Base-by-base conservation (phyloP, 2,888 invertebrate genomes). In the Diadegma fenestrale region DNA sequence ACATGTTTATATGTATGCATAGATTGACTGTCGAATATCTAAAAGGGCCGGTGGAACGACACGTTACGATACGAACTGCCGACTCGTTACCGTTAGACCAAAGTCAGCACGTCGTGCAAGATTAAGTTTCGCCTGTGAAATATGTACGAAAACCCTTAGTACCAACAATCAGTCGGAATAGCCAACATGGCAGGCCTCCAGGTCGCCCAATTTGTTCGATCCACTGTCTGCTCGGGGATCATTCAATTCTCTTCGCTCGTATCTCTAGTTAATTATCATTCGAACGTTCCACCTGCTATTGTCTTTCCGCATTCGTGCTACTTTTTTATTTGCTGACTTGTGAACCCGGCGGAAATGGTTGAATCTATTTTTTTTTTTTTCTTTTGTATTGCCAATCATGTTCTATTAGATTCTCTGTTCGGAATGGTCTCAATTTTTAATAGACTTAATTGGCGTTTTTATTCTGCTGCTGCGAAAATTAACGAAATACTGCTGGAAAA, bases 51-150 rank as follows among this genome's bases (percentile, higher is more conserved):
- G 26, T 54, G 26, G 19, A 26, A 26, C 5, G 6, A 58, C 6
- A 8, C 5, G 26, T 58, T 26, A 26, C 0, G 0, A n/a, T n/a
- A n/a, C n/a, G n/a, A n/a, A n/a, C n/a, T n/a, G n/a, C n/a, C n/a
- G n/a, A n/a, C n/a, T n/a, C 26, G 14, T 58, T 14, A 80, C 87
- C 88, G 84, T 87, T 80, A 84, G 84, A 86, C 86, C 88, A 84
- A 88, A 90, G 90, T 92, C 92, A 90, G 91, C 90, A 89, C 88
- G 89, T 89, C 89, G 88, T 83, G 88, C 85, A 90, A 91, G 89
- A 91, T 91, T 91, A 91, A 91, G 88, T 88, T 90, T 80, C 75
- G 71, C 78, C 64, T 58, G 72, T 79, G 64, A 64, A 37, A 33
- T 64, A 37, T 37, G 37, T 41, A 19, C 41, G 33, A 8, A n/a